Percentiles rank a stretch among this genome's conserved stretches.
Conservation (phyloP, 2,888 invertebrate species). For the Stenichneumon culpator region DNA sequence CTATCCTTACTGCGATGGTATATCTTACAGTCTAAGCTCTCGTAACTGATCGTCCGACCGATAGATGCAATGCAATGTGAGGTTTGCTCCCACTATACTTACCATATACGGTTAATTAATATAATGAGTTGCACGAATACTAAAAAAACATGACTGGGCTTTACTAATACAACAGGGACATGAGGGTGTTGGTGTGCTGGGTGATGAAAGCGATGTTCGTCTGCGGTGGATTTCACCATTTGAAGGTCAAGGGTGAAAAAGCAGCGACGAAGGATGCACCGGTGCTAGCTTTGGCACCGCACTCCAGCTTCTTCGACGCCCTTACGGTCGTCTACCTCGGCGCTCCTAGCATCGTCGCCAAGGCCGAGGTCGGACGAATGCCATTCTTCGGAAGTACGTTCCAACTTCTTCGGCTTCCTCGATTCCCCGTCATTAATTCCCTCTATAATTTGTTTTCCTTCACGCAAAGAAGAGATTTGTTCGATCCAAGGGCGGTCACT, state of each 20-base stretch:
- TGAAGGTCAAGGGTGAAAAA: slow-evolving; percentile 90
- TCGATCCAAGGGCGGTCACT: background rate
- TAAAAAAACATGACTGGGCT: slow-evolving; percentile 18
- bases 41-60: background rate
- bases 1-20: background rate
- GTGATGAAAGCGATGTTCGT: slow-evolving; percentile 92
- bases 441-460: background rate
- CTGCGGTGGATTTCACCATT: slow-evolving; percentile 93
- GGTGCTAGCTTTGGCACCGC: slow-evolving; percentile 94
- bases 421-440: slow-evolving; percentile 20
- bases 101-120: too few species aligned
- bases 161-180: slow-evolving; percentile 85
- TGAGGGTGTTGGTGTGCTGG: slow-evolving; percentile 89
- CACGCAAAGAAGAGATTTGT: background rate
- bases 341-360: slow-evolving; percentile 96
- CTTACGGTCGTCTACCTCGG: slow-evolving; percentile 93
- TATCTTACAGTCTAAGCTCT: slow-evolving; percentile 1
- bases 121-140: background rate
- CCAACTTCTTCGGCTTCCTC: slow-evolving; percentile 69
- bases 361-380: slow-evolving; percentile 92
- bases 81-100: too few species aligned
- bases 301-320: slow-evolving; percentile 96
- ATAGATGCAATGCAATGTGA: too few species aligned
- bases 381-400: slow-evolving; percentile 96
- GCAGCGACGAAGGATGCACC: slow-evolving; percentile 91